These are phyloP conservation scores for Ylistrum balloti DNA, from an alignment of 1,140 invertebrate genomes.

Conservation along the genomic window DNA sequence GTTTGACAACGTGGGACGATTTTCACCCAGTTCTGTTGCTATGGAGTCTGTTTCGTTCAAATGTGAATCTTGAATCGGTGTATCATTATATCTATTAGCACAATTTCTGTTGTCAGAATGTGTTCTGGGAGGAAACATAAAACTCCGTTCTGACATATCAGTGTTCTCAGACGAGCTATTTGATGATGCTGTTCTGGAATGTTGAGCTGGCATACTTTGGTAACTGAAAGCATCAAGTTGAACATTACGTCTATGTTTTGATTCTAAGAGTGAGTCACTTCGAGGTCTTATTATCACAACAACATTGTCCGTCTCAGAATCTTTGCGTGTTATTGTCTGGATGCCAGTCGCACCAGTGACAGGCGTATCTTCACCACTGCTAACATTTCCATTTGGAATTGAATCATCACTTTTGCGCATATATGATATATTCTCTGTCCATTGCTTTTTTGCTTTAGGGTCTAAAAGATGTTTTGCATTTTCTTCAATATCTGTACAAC, in stretches of 20 bases:
- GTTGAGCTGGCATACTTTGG: neutral
- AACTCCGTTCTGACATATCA: neutral
- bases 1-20: neutral
- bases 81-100: neutral
- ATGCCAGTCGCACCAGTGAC: slow-evolving; percentile 34
- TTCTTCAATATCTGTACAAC: neutral
- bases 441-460: neutral
- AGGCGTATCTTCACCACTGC: neutral
- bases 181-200: neutral
- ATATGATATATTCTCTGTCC: neutral
- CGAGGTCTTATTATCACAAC: slow-evolving; percentile 50
- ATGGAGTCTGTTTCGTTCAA: neutral
- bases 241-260: neutral
- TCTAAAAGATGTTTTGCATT: neutral
- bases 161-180: neutral
- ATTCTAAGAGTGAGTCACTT: neutral
- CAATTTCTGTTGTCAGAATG: neutral
- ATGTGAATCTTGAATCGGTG: neutral
- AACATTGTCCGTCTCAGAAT: slow-evolving; percentile 52
- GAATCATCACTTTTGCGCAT: neutral
- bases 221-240: neutral
- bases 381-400: neutral
- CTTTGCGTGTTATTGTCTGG: slow-evolving; percentile 49
- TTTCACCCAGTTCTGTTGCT: neutral
- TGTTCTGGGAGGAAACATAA: neutral